Evolutionary conservation across 2,888 invertebrate genomes (phyloP), one percentile per base, ranked within the genome.

Genomic region (Euplagia quadripunctaria): DNA sequence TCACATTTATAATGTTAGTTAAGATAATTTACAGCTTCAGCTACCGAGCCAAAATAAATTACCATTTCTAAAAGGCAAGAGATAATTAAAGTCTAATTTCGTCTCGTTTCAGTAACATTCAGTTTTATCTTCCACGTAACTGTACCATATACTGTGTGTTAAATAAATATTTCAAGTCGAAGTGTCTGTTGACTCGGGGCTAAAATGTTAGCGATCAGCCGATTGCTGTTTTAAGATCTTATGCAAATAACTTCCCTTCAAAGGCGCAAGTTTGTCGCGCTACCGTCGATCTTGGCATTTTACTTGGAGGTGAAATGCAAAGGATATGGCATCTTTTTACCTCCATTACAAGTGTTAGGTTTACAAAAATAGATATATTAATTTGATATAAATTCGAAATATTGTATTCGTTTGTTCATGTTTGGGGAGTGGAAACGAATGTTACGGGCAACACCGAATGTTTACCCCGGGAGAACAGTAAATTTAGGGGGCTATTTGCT

Each of bases 201-300:
- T 91, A 89, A 92, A 91, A 90, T 90, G 90, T 89, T 84, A 89
- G 90, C 90, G 92, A 93, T 93, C 91, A 90, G 84, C 80, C 89
- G 89, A 92, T 92, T 92, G 93, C 91, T 91, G 92, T 92, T 93
- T 92, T 93, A 92, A 93, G 92, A 92, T 93, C 92, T 93, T 93
- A 92, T 92, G 92, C 91, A 93, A 93, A 93, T 93, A 91, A 79
- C 88, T 87, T 86, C 82, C 76, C 87, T 86, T 86, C 86, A 82
- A 80, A 88, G 89, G 88, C 86, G 75, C 86, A 87, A 91, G 89
- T 91, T 92, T 91, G 89, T 91, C 90, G 89, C 84, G 86, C 86
- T 87, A 84, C 85, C 85, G 86, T 84, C 82, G 85, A 83, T 80
- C 82, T 76, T 79, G 83, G 88, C 85, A 90, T 88, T 85, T 79